Percentiles rank a stretch among this genome's conserved stretches.
phyloP scores from a whole-genome alignment of 2,113 vertebrate genomes.

The Aphelocoma coerulescens region DNA sequence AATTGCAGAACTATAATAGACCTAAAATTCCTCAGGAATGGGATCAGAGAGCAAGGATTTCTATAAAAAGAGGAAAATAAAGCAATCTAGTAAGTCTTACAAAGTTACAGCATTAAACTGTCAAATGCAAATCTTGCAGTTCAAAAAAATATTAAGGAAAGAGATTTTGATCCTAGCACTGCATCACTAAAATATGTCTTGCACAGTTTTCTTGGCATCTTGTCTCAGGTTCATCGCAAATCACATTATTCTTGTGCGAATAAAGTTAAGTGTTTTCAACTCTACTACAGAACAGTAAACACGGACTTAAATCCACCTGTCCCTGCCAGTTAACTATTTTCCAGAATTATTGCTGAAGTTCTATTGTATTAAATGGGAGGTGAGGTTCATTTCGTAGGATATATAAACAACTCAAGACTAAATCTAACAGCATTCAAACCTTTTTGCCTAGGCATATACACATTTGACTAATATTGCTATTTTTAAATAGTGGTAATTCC shows the following conservation, averaged over 20 bases:
- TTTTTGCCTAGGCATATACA: not conserved
- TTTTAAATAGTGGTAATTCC: not conserved
- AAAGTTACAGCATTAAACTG: not conserved
- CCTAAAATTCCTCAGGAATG: not conserved
- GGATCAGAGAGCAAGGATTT: not conserved
- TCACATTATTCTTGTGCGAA: not conserved
- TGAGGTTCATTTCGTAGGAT: not conserved
- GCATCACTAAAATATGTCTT: not conserved
- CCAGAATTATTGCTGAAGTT: not conserved
- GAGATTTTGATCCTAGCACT: not conserved
- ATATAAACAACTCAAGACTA: not conserved
- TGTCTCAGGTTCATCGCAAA: not conserved
- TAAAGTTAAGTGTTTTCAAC: not conserved
- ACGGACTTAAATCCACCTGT: not conserved
- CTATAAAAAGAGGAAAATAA: not conserved
- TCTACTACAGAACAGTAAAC: not conserved
- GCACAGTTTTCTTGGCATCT: not conserved
- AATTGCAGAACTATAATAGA: not conserved
- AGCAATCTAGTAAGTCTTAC: not conserved
- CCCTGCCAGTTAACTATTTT: not conserved
- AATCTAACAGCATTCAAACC: not conserved
- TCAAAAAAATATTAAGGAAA: not conserved
- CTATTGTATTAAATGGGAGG: not conserved
- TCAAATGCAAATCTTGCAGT: not conserved
- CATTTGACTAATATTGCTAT: not conserved